Evolutionary conservation across 1,140 invertebrate genomes (phyloP).

Genomic region (Stratiolaelaps scimitus): DNA sequence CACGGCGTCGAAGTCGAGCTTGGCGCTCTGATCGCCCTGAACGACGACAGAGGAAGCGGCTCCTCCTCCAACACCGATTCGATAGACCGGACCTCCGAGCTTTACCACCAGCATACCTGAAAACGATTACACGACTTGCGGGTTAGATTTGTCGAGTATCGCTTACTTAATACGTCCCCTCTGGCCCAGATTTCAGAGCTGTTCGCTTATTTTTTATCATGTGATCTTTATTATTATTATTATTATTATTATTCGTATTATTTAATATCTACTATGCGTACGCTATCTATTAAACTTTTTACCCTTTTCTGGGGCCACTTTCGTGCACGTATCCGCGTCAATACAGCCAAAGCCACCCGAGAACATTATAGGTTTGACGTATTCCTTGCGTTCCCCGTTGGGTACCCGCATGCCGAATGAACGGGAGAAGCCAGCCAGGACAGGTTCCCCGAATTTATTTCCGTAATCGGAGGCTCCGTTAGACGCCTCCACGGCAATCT

Average conservation of each 20-base stretch:
- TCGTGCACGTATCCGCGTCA: conserved; percentile 61
- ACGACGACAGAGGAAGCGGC: conserved; percentile 82
- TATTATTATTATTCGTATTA: neutral
- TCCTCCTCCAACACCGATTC: conserved; percentile 93
- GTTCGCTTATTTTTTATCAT: conserved; percentile 27
- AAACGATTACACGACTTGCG: too few relatives aligned
- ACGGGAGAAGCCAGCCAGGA: conserved; percentile 76
- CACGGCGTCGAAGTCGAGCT: conserved; percentile 87
- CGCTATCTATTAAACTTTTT: conserved; percentile 33
- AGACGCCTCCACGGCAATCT: conserved; percentile 82
- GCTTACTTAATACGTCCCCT: neutral
- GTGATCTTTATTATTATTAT: conserved; percentile 32
- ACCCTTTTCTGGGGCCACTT: conserved; percentile 57
- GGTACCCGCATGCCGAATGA: conserved; percentile 67
- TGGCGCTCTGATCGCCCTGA: conserved; percentile 57
- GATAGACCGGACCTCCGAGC: conserved; percentile 87
- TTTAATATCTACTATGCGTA: conserved; percentile 28
- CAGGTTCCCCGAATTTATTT: conserved; percentile 95
- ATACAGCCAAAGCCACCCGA: conserved; percentile 86
- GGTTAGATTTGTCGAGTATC: too few relatives aligned
- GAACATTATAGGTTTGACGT: conserved; percentile 98
- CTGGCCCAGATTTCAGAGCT: neutral
- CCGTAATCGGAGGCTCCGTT: conserved; percentile 98
- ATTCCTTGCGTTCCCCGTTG: conserved; percentile 63
- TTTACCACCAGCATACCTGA: conserved; percentile 73